Evolutionary conservation across 2,888 invertebrate species (phyloP), one percentile per base, ranked within the genome.

Genomic region (Meghimatium bilineatum): DNA sequence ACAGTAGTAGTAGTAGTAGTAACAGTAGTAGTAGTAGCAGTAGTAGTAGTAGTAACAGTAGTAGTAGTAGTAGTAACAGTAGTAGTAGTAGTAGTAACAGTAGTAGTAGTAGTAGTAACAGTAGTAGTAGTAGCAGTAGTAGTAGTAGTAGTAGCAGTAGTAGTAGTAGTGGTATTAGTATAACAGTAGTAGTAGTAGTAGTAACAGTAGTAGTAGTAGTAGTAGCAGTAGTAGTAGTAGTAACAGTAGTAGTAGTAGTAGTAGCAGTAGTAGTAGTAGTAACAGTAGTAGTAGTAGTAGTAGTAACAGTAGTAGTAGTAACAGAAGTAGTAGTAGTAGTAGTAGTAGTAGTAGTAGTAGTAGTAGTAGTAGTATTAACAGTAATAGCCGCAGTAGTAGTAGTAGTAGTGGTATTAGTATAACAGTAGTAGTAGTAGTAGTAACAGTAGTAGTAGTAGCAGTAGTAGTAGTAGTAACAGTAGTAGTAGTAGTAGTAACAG

Each of bases 401-500:
- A n/a, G n/a, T n/a, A n/a, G n/a, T n/a, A n/a, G n/a, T n/a, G n/a
- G n/a, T n/a, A n/a, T n/a, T n/a, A n/a, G n/a, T 26, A 20, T 52
- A 52, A 20, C 20, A 26, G 63, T 63, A 26, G 63, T 63, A 6
- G 63, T n/a, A 17, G 63, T 63, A 26, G 63, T 63, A 17, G 63
- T 17, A 63, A 26, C 17, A 49, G 49, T 49, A 49, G 8, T 49
- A 12, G 49, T 49, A 49, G 49, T 49, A 49, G 49, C 17, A 49
- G 49, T 17, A 49, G 49, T 49, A 49, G 49, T 17, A 49, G 49
- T 49, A 49, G 49, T 17, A 49, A 17, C 49, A 49, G 17, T 69
- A 69, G 36, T 69, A 69, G 69, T 36, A 69, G 69, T 69, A 69
- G 56, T 36, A 36, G 69, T 69, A 69, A 36, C 36, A 69, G 69